Conservation (phyloP, 2,888 invertebrate genomes). For the Vesta saturnalis region DNA sequence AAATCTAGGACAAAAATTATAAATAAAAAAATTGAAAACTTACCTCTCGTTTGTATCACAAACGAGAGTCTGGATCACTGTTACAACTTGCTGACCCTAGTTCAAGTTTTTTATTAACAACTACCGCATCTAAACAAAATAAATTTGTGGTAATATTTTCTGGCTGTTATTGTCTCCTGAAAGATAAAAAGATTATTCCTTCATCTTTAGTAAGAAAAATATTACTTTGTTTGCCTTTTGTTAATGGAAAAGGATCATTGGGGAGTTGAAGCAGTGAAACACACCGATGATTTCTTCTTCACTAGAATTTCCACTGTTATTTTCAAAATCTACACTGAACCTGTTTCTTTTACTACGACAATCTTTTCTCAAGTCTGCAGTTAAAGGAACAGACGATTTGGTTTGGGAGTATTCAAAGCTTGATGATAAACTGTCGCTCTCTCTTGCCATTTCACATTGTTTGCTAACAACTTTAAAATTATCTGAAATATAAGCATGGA, state of each 20-base stretch:
- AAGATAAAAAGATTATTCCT: neutral
- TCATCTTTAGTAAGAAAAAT: neutral
- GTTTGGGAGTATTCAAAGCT: too few species aligned
- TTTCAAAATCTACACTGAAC: neutral
- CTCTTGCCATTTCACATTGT: neutral
- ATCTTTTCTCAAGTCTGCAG: neutral
- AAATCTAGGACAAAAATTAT: too few species aligned
- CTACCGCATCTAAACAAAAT: too few species aligned
- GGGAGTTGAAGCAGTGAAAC: neutral
- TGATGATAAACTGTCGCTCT: neutral
- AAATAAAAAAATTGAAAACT: neutral
- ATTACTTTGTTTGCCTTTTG: constrained; percentile 4
- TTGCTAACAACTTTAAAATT: neutral
- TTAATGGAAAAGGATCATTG: constrained; percentile 5
- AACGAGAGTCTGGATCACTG: too few species aligned
- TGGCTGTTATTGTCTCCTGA: constrained; percentile 1
- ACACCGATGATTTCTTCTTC: neutral
- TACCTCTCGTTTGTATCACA: neutral
- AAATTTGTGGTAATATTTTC: neutral
- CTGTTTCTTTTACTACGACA: neutral
- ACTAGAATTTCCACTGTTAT: constrained; percentile 5
- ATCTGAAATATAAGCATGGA: neutral
- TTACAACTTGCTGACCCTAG: too few species aligned
- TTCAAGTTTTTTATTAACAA: too few species aligned
- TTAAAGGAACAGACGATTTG: too few species aligned